Evolutionary conservation across 2,797 vertebrate genomes (phyloP).

Genomic region (Linurgus olivaceus): DNA sequence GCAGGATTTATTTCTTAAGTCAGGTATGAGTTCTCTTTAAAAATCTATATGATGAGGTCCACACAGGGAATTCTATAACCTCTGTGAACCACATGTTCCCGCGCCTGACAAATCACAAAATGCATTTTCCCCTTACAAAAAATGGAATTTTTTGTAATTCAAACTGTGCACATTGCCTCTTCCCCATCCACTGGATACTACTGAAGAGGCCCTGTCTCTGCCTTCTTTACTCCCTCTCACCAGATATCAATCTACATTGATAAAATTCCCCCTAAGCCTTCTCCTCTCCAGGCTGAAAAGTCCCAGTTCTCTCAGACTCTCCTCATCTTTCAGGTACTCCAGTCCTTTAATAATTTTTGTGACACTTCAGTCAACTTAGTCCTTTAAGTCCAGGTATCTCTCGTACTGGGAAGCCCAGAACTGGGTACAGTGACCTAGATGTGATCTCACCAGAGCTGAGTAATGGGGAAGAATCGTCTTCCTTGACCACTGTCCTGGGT

Average conservation of each 20-base stretch:
- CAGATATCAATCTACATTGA: not conserved
- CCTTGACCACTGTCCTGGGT: not conserved
- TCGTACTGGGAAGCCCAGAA: not conserved
- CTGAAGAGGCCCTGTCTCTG: too few relatives aligned
- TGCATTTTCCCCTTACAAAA: not conserved
- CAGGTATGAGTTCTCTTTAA: not conserved
- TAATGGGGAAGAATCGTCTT: not conserved
- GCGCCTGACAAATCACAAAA: not conserved
- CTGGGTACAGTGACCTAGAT: not conserved
- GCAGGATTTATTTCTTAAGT: not conserved
- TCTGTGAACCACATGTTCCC: not conserved
- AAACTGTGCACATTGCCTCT: not conserved
- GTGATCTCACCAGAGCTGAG: not conserved
- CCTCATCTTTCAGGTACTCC: not conserved
- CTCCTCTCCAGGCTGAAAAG: not conserved
- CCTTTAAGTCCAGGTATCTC: not conserved
- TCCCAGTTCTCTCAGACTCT: not conserved
- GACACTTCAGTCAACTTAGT: not conserved
- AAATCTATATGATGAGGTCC: not conserved
- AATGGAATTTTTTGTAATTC: not conserved
- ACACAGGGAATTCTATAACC: not conserved
- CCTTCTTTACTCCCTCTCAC: not conserved
- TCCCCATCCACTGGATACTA: not conserved
- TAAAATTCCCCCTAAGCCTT: not conserved
- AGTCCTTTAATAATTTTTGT: not conserved